These are phyloP conservation scores for Dolichoris vasculosae DNA, from an alignment of 1,140 invertebrate species.

Conservation along the genomic window DNA sequence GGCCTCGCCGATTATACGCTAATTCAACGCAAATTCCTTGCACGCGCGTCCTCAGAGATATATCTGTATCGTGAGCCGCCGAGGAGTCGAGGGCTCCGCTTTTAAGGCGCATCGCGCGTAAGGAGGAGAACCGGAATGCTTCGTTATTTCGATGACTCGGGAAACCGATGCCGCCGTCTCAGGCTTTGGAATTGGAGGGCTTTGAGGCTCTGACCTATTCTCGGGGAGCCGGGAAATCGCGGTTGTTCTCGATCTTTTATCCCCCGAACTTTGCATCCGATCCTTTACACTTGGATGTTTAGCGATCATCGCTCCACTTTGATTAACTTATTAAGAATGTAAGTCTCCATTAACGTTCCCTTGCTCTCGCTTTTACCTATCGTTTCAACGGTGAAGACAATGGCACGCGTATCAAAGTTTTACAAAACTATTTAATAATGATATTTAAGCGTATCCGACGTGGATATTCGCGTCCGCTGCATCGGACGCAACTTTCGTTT, in stretches of 20 bases:
- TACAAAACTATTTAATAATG: not conserved
- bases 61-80: not conserved
- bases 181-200: too few relatives aligned
- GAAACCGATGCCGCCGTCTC: too few relatives aligned
- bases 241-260: not conserved
- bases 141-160: too few relatives aligned
- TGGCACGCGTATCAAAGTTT: not conserved
- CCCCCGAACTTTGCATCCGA: not conserved
- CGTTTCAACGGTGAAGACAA: not conserved
- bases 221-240: conserved; percentile 29
- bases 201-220: too few relatives aligned
- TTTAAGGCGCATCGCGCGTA: too few relatives aligned
- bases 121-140: too few relatives aligned
- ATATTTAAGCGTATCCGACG: not conserved
- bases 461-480: not conserved
- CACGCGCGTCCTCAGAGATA: not conserved
- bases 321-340: not conserved
- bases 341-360: not conserved
- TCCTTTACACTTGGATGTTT: not conserved
- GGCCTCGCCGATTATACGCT: conserved; percentile 70
- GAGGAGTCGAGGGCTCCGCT: not conserved
- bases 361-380: not conserved
- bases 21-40: conserved; percentile 73
- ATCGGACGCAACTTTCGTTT: not conserved
- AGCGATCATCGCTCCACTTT: not conserved